These are phyloP conservation scores for Tenualosa ilisha DNA, from an alignment of 2,797 vertebrate genomes.

Conservation along the genomic window DNA sequence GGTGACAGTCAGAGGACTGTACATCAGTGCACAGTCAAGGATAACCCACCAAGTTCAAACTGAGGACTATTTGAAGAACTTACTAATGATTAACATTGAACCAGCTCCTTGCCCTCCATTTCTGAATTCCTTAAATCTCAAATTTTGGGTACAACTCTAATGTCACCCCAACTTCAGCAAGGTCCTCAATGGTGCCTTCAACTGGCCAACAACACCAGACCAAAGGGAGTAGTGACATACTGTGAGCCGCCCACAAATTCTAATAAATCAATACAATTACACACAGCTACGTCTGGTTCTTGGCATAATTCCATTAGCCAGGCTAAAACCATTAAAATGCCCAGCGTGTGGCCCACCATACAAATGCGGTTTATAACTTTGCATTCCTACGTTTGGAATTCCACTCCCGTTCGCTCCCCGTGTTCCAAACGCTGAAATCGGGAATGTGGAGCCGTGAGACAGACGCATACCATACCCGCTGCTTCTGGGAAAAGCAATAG, in stretches of 20 bases:
- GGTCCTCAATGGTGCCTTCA: background rate
- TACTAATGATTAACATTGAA: conserved; percentile 21
- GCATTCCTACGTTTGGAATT: conserved; percentile 62
- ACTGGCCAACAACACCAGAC: background rate
- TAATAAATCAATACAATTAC: conserved; percentile 49
- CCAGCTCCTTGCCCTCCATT: background rate
- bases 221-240: background rate
- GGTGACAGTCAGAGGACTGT: conserved; percentile 12
- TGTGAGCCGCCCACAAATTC: conserved; percentile 44
- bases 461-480: conserved; percentile 64
- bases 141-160: background rate
- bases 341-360: conserved; percentile 69
- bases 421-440: conserved; percentile 58
- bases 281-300: conserved; percentile 52
- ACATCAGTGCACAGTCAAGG: conserved; percentile 4
- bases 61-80: conserved; percentile 9
- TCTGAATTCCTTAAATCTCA: conserved; percentile 14
- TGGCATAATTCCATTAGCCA: conserved; percentile 41
- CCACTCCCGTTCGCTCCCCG: conserved; percentile 60
- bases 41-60: conserved; percentile 1
- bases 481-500: conserved; percentile 14
- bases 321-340: conserved; percentile 51
- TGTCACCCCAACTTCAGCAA: background rate
- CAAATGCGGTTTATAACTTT: conserved; percentile 72
- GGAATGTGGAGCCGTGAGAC: conserved; percentile 56